These are phyloP conservation scores for Oncorhynchus tshawytscha DNA, from an alignment of 2,113 vertebrate species.

Conservation along the genomic window DNA sequence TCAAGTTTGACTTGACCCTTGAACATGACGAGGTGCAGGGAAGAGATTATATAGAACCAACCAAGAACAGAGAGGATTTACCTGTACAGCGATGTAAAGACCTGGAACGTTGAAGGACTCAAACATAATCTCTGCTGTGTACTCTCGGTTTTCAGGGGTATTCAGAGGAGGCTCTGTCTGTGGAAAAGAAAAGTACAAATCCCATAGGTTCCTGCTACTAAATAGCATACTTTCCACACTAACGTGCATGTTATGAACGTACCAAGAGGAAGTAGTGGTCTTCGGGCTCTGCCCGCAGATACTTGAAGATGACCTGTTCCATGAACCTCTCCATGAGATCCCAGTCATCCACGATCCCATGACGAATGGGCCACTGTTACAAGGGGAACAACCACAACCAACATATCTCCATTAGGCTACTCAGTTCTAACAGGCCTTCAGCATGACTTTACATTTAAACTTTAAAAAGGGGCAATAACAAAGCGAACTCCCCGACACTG, in stretches of 20 bases:
- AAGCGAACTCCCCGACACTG: no score
- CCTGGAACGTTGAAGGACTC: conserved; percentile 98
- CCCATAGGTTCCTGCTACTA: not conserved
- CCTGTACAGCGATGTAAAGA: conserved; percentile 99
- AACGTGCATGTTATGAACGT: conserved; percentile 42
- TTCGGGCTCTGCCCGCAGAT: conserved; percentile 97
- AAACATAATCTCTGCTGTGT: conserved; percentile 99
- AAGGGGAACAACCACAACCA: not conserved
- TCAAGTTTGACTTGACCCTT: not conserved
- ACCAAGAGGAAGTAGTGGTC: conserved; percentile 99
- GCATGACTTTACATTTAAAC: no score
- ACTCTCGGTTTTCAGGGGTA: conserved; percentile 97
- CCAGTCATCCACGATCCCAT: conserved; percentile 98
- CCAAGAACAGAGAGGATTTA: conserved; percentile 46
- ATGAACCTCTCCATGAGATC: conserved; percentile 99
- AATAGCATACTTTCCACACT: not conserved
- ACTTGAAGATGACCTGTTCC: conserved; percentile 99
- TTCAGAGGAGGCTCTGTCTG: conserved; percentile 97
- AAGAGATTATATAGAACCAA: not conserved
- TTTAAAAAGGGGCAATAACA: no score
- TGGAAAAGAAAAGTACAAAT: not conserved
- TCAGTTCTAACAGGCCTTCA: not conserved
- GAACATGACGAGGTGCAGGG: not conserved
- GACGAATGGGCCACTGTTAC: conserved; percentile 93
- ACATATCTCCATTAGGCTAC: not conserved